Evolutionary conservation across 2,113 vertebrate genomes (phyloP).

Genomic region (Psephotus haematonotus): DNA sequence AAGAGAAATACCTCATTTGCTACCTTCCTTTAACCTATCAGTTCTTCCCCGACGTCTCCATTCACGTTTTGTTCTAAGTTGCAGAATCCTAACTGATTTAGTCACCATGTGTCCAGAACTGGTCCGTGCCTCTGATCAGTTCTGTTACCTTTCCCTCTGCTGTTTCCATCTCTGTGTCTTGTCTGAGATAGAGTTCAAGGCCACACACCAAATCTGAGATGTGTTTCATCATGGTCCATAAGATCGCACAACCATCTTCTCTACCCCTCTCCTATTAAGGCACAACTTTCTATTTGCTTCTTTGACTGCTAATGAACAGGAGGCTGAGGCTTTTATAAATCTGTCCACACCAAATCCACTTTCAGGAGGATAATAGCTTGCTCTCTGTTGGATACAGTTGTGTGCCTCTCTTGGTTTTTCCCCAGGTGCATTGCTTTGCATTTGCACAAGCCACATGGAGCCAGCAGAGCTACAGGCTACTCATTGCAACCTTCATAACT

Average conservation of each 20-base stretch:
- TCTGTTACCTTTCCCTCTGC: background rate
- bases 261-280: background rate
- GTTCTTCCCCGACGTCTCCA: background rate
- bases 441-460: background rate
- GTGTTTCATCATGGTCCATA: fast-evolving
- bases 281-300: background rate
- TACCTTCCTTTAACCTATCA: background rate
- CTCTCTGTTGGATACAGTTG: background rate
- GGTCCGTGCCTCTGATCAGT: background rate
- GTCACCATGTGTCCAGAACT: background rate
- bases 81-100: background rate
- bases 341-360: background rate
- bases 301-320: background rate
- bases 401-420: background rate
- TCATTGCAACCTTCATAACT: background rate
- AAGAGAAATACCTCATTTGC: background rate
- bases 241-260: background rate
- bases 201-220: fast-evolving
- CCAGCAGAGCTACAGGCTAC: background rate
- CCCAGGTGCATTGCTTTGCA: background rate
- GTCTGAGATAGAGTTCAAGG: background rate
- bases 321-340: background rate
- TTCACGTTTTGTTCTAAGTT: background rate
- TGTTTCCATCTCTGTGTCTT: background rate
- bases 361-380: background rate